Conservation (phyloP, 2,113 vertebrate species). For the Propithecus coquereli region DNA sequence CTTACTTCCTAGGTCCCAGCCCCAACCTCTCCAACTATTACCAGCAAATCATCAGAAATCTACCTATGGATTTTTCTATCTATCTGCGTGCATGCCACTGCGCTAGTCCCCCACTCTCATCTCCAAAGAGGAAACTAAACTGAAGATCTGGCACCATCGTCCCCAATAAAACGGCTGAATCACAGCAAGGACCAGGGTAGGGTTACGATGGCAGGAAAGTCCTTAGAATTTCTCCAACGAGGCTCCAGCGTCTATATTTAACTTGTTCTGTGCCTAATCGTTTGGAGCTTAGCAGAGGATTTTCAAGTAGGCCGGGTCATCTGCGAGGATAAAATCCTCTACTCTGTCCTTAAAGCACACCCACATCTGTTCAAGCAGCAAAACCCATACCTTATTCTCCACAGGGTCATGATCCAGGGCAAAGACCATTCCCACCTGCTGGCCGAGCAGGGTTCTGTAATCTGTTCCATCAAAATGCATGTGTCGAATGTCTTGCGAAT, state of each 20-base stretch:
- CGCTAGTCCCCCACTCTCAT: neutral
- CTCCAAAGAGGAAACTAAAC: neutral
- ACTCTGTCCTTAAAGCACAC: constrained; percentile 71
- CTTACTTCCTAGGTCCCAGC: neutral
- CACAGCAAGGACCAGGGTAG: neutral
- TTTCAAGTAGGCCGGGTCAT: neutral
- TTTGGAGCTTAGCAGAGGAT: neutral
- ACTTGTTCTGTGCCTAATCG: neutral
- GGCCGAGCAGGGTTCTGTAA: constrained; percentile 84
- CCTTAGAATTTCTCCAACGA: neutral
- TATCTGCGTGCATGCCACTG: too few relatives aligned
- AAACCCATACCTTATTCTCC: constrained; percentile 87
- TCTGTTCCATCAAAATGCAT: constrained; percentile 87
- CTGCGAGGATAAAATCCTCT: constrained; percentile 46
- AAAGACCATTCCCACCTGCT: constrained; percentile 88
- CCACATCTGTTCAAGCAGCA: constrained; percentile 68
- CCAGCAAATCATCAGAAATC: neutral
- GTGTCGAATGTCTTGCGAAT: constrained; percentile 86
- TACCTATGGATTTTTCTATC: too few relatives aligned
- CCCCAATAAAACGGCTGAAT: neutral
- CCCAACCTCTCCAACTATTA: neutral
- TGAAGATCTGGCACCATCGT: neutral
- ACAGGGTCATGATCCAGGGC: constrained; percentile 93
- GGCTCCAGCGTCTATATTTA: neutral
- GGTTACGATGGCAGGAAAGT: neutral